phyloP scores from a whole-genome alignment of 2,797 vertebrate genomes.

The Synaphobranchus kaupii region DNA sequence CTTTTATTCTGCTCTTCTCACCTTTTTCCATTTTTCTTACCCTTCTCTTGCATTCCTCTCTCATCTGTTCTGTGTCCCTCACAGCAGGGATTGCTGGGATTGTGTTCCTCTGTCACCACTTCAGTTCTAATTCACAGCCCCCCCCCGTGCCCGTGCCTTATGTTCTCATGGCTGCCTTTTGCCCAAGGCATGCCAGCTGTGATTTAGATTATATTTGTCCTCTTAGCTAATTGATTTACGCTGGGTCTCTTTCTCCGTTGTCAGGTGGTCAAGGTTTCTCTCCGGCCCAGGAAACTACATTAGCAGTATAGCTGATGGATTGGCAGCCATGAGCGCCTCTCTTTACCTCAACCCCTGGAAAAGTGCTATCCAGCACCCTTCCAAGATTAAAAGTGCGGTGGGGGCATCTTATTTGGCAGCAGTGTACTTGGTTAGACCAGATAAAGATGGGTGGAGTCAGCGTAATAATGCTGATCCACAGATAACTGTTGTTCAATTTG shows the following conservation, averaged over 20 bases:
- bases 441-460: slow-evolving; percentile 25
- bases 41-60: background rate
- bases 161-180: slow-evolving; percentile 30
- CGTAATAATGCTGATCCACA: slow-evolving; percentile 14
- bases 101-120: slow-evolving; percentile 37
- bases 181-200: slow-evolving; percentile 45
- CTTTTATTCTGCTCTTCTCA: background rate
- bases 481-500: slow-evolving; percentile 18
- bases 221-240: slow-evolving; percentile 77
- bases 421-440: slow-evolving; percentile 70
- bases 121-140: slow-evolving; percentile 44
- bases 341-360: slow-evolving; percentile 55
- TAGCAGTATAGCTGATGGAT: slow-evolving; percentile 61
- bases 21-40: background rate
- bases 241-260: slow-evolving; percentile 60
- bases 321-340: slow-evolving; percentile 54
- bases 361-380: slow-evolving; percentile 53
- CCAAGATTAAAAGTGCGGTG: slow-evolving; percentile 27
- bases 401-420: slow-evolving; percentile 72
- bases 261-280: slow-evolving; percentile 61
- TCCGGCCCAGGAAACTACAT: slow-evolving; percentile 64
- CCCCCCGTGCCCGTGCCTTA: slow-evolving; percentile 39
- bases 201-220: slow-evolving; percentile 72
- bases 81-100: slow-evolving; percentile 27
- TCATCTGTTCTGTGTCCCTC: slow-evolving; percentile 11